Evolutionary conservation across 1,140 invertebrate species (phyloP), one percentile per base, ranked within the genome.

Genomic region (Scaptomyza montana): DNA sequence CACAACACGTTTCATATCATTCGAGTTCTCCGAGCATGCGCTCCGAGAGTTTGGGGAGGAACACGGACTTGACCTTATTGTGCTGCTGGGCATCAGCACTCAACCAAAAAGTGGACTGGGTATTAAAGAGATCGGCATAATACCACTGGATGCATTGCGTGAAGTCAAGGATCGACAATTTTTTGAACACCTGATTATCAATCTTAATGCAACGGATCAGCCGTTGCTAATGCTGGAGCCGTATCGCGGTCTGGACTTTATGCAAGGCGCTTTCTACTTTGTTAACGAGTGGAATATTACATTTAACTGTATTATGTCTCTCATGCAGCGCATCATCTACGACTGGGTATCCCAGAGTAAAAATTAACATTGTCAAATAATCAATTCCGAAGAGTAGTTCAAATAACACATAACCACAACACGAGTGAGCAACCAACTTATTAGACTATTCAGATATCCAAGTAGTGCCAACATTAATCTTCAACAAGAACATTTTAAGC

Each of bases 1-100:
- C 8, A 92, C 94, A 2, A 80, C 93, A 80, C 81, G 93, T 45
- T 94, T 93, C 74, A 82, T 94, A 2, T 81, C 92, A 67, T 80
- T 92, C 62, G 73, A 92, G 25, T 86, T 90, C 61, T 90, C 91
- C 3, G 62, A 89, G 25, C 67, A 92, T 51, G 91, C 92, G 25
- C 57, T 95, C 28, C 74, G 89, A 66, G 76, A 90, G 39, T 94
- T 95, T 82, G 92, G 89, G 25, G 56, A 72, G 16, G 77, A 92
- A 72, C 90, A 92, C 46, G 81, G 92, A 45, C 91, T 80, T 13
- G 68, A 74, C 33, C 73, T 93, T 25, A 79, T 93, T 8, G 55
- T 94, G 51, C 66, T 94, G 43, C 91, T 94, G 16, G 94, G 94
- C 41, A 71, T 45, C 5, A 73, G 47, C 13, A 90, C 93, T 19